These are phyloP conservation scores for Molossus molossus DNA, from an alignment of 2,797 vertebrate species.

Conservation along the genomic window DNA sequence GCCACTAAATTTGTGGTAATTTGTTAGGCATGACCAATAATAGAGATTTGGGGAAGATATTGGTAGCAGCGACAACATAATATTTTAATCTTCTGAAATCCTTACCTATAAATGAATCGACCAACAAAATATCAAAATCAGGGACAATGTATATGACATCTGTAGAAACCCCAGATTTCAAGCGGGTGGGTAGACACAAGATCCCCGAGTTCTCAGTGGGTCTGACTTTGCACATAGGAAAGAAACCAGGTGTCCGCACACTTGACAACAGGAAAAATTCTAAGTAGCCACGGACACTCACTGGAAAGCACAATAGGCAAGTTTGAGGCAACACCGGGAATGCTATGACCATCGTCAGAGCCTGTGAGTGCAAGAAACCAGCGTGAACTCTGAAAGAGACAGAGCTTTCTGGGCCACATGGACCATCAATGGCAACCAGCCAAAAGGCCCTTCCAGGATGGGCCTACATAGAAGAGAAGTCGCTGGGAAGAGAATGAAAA, in stretches of 20 bases:
- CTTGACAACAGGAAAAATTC: not conserved
- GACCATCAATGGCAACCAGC: not conserved
- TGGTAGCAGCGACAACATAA: not conserved
- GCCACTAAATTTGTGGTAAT: not conserved
- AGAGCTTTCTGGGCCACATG: fast-evolving
- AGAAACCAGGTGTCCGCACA: not conserved
- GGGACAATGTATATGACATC: not conserved
- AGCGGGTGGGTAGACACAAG: fast-evolving
- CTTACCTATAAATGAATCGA: not conserved
- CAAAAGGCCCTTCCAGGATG: not conserved
- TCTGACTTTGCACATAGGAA: not conserved
- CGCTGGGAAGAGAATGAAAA: not conserved
- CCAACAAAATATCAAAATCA: not conserved
- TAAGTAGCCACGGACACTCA: not conserved
- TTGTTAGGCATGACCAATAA: not conserved
- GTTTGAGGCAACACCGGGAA: not conserved
- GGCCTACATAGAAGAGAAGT: not conserved
- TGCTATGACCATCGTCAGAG: not conserved
- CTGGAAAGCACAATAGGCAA: not conserved
- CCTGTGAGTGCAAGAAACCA: not conserved
- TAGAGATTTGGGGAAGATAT: not conserved
- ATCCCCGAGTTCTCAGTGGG: not conserved
- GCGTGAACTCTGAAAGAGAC: not conserved
- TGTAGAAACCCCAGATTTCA: not conserved
- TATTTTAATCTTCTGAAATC: constrained; percentile 9